These are phyloP conservation scores for Zaprionus inermis DNA, from an alignment of 1,140 invertebrate species.

Conservation along the genomic window DNA sequence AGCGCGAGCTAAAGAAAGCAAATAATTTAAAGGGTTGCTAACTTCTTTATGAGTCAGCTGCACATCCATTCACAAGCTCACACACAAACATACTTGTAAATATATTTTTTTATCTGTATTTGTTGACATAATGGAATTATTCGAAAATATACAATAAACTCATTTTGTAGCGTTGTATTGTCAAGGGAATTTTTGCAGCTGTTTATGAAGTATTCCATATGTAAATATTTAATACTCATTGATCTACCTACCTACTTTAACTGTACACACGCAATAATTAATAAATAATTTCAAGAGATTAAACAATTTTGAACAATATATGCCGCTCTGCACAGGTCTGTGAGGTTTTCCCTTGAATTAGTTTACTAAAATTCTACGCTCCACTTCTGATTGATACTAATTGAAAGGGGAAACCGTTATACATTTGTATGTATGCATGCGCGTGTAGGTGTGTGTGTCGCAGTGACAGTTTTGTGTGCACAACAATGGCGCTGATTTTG, in stretches of 20 bases:
- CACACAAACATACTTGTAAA: not conserved
- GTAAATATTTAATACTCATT: constrained; percentile 47
- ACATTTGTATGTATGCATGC: not conserved
- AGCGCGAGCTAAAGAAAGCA: not conserved
- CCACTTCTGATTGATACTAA: constrained; percentile 63
- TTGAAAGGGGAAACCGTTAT: constrained; percentile 48
- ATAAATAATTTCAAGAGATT: constrained; percentile 43
- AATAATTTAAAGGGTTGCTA: constrained; percentile 9
- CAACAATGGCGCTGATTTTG: constrained; percentile 54
- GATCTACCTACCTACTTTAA: constrained; percentile 34
- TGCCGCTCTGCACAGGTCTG: too few relatives aligned
- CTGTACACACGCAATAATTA: constrained; percentile 21
- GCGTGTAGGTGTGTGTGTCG: constrained; percentile 1
- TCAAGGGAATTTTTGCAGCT: constrained; percentile 46
- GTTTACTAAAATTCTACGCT: constrained; percentile 5
- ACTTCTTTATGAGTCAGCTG: constrained; percentile 29
- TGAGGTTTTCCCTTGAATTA: constrained; percentile 25
- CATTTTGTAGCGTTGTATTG: constrained; percentile 10
- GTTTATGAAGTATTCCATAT: constrained; percentile 15
- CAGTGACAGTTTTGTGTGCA: constrained; percentile 35
- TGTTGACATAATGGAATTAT: not conserved
- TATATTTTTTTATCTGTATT: not conserved
- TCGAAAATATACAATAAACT: constrained; percentile 3
- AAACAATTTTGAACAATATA: not conserved
- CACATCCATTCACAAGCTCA: not conserved